Percentiles rank a stretch among this genome's conserved stretches.
phyloP scores from a whole-genome alignment of 2,888 invertebrate species.

The Xestia ashworthii region DNA sequence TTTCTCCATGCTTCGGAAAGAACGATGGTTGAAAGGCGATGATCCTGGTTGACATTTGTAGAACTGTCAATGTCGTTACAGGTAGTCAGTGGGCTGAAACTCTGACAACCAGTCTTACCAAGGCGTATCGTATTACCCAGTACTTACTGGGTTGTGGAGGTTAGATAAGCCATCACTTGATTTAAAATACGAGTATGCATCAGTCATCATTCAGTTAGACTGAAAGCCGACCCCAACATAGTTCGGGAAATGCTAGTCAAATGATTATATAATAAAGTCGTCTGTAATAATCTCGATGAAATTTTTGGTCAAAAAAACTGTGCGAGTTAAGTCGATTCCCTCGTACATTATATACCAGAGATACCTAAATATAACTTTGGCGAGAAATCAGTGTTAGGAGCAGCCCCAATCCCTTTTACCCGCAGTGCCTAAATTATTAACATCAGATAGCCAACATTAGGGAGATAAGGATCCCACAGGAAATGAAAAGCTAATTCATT shows the following conservation, averaged over 20 bases:
- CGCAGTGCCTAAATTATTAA: slow-evolving; percentile 70
- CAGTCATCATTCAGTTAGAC: background rate
- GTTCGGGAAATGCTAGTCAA: background rate
- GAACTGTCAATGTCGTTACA: background rate
- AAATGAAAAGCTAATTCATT: slow-evolving; percentile 79
- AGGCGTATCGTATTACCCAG: background rate
- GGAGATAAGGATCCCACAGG: slow-evolving; percentile 58
- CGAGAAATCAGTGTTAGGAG: slow-evolving; percentile 46
- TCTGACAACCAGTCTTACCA: background rate
- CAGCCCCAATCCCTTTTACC: slow-evolving; percentile 46
- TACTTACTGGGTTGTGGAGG: background rate
- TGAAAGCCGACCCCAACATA: background rate
- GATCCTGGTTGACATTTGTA: background rate
- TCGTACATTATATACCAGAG: slow-evolving; percentile 18
- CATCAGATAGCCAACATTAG: slow-evolving; percentile 65
- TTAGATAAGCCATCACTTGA: too few relatives aligned
- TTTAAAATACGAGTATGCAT: too few relatives aligned
- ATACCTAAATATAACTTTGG: slow-evolving; percentile 48
- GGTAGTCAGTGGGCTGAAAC: background rate
- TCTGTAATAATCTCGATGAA: background rate
- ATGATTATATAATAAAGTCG: background rate
- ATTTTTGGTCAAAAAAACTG: background rate
- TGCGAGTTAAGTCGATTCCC: background rate
- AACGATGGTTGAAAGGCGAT: background rate
- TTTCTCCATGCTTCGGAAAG: background rate